Conservation (phyloP, 2,797 vertebrate genomes). For the Spinus olivaceus region DNA sequence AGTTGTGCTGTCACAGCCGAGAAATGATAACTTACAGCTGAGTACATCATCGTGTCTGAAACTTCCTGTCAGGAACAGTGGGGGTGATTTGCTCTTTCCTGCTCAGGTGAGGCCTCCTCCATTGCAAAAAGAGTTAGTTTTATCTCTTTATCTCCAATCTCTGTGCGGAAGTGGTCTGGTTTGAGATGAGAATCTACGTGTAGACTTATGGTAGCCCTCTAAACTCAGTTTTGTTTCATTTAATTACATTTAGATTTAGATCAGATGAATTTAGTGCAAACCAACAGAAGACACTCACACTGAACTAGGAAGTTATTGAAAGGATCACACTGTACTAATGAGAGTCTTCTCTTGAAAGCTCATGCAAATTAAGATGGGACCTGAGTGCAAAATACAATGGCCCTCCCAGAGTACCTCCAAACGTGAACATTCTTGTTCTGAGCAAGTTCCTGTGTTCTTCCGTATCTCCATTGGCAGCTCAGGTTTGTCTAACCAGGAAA, state of each 20-base stretch:
- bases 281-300: background rate
- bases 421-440: constrained; percentile 3
- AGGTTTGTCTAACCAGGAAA: constrained; percentile 21
- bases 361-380: background rate
- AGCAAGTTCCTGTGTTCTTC: constrained; percentile 3
- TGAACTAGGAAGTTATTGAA: background rate
- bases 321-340: background rate
- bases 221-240: background rate
- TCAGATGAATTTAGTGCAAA: background rate
- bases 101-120: rapidly evolving
- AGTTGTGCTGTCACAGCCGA: background rate
- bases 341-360: background rate
- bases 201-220: background rate
- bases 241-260: background rate
- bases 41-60: background rate
- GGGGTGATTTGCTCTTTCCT: background rate
- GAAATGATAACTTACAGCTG: background rate
- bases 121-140: background rate
- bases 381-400: background rate
- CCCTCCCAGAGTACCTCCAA: background rate
- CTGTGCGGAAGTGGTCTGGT: background rate
- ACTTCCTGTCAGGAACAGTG: background rate
- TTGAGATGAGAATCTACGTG: background rate
- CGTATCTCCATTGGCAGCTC: background rate
- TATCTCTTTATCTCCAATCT: background rate